Evolutionary conservation across 2,888 invertebrate genomes (phyloP), one percentile per base, ranked within the genome.

Genomic region (Phorcus lineatus): DNA sequence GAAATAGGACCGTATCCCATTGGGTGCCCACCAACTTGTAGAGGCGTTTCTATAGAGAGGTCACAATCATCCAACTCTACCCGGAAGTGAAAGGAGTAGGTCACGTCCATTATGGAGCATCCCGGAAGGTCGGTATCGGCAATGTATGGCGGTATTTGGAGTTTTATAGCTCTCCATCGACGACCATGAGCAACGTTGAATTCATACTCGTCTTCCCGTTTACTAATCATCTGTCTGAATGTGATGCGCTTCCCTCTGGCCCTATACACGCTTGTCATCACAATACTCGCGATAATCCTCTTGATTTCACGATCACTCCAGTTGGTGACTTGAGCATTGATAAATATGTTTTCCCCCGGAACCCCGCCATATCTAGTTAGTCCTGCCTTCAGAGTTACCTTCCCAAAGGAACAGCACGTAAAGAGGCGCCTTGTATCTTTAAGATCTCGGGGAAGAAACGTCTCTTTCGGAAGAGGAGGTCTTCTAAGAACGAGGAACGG

Each of bases 71-170:
- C 86, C 4, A 92, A 80, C 79, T 92, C 92, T 9, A 92, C 88
- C 67, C 88, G 79, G 80, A 92, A 92, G 81, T 91, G 89, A 81
- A 93, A 90, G 40, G 87, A 80, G 80, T 93, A 93, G 19, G 84
- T 81, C 78, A 93, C 87, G 80, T 92, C 91, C 62, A 93, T 93
- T 80, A 93, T 91, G 82, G 91, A 90, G 86, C 92, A 93, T 75
- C 86, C 88, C 47, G 91, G 89, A 22, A 93, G 86, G 4, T 87
- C 86, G 0, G 92, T 90, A 83, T 93, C 92, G 1, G 93, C 92
- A 17, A 92, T 89, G 84, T 90, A 92, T 2, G 92, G 91, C 6
- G 93, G 93, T n/a, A 93, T 88, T 17, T 89, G 84, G n/a, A 93
- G 82, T 24, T 90, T 84, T 0, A 93, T 91, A 79, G 89, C 88